Evolutionary conservation across 2,888 invertebrate genomes (phyloP), one percentile per base, ranked within the genome.

Genomic region (Drosophila greeni): DNA sequence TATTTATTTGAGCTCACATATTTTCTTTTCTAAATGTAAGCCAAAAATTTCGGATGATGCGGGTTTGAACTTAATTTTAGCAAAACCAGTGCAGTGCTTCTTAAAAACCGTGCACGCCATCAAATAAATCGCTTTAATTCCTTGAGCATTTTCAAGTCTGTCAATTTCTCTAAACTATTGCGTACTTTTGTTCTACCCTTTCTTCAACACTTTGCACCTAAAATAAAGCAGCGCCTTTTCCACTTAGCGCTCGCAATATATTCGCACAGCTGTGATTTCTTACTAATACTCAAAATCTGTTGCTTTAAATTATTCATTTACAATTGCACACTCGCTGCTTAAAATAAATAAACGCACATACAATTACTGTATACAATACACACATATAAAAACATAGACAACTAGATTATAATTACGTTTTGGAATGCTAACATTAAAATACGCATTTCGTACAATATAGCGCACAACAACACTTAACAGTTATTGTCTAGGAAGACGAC

Each of bases 401-500:
- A 70, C 75, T 82, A 80, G 56, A 66, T 70, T 75, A 82, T 39
- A 54, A 73, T 67, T 82, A 81, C 70, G 59, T 65, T 84, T 70
- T 70, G 65, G 66, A 84, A 72, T 70, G 74, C 74, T 64, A 84
- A 79, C 83, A 70, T 72, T 82, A 70, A 82, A 84, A 80, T 74
- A 84, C 83, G 72, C 47, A 56, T 53, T 20, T 5, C 45, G 45
- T 31, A 20, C 45, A 31, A 70, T 69, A 58, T 69, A 58, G 74
- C 67, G 74, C 64, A 65, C 51, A 75, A 70, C 60, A 70, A 77
- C 83, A 82, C 76, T 82, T 70, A 74, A 75, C 66, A 77, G 83
- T 85, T 86, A 86, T 85, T 85, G 85, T 84, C 86, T 85, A 76
- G 79, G 82, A 86, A 86, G 85, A 85, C 86, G 86, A 85, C 82